Percentiles rank a stretch among this genome's conserved stretches.
These are phyloP conservation scores for Phocoena phocoena DNA, from an alignment of 2,113 vertebrate species.

Conservation along the genomic window DNA sequence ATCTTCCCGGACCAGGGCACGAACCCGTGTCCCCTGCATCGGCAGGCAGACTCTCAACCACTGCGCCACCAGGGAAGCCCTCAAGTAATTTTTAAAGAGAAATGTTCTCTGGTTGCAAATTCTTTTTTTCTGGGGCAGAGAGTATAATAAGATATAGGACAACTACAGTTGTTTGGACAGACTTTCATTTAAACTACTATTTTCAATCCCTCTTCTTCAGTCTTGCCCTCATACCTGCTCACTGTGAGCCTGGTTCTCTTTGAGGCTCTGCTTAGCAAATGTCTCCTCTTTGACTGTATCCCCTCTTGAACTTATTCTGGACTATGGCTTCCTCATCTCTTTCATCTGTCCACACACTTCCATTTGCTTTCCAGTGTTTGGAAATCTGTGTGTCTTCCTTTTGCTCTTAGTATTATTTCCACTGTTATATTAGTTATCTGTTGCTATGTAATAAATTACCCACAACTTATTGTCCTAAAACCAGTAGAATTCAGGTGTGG, in stretches of 20 bases:
- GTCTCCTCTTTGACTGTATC: background rate
- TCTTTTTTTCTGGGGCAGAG: background rate
- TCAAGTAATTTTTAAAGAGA: background rate
- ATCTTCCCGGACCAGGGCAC: too few relatives aligned
- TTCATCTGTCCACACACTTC: background rate
- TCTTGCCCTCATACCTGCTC: background rate
- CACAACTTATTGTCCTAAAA: background rate
- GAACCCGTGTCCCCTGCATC: too few relatives aligned
- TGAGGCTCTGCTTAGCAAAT: background rate
- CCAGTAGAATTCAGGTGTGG: conserved; percentile 24
- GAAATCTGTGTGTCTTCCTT: background rate
- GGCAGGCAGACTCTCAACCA: background rate
- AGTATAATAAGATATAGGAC: background rate
- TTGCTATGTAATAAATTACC: background rate
- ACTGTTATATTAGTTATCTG: background rate
- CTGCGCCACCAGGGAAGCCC: background rate
- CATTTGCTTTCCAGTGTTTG: background rate
- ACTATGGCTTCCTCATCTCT: background rate
- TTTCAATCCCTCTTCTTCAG: background rate
- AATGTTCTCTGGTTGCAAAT: background rate
- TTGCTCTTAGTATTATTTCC: background rate
- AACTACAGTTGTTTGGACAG: background rate
- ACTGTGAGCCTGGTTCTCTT: background rate
- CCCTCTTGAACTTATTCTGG: background rate
- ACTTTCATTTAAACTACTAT: background rate